phyloP scores from a whole-genome alignment of 1,140 invertebrate genomes.

The Trinorchestia longiramus region DNA sequence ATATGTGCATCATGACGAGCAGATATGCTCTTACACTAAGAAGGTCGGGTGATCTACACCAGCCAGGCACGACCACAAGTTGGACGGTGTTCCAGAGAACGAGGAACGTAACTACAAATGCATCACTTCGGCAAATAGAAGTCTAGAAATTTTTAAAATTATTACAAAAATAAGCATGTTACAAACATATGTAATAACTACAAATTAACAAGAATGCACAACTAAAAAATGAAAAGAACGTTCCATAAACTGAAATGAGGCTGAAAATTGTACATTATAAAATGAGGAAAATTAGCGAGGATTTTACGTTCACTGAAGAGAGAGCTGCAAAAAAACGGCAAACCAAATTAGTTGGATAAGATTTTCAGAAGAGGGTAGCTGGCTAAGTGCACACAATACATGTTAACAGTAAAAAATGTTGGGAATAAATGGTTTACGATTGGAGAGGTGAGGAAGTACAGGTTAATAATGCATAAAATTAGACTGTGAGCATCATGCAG shows the following conservation, averaged over 20 bases:
- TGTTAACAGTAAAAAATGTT: background rate
- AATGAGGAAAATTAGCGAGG: background rate
- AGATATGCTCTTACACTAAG: background rate
- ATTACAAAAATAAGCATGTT: background rate
- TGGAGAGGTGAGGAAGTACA: background rate
- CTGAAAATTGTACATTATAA: background rate
- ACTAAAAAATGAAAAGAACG: background rate
- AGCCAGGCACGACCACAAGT: background rate
- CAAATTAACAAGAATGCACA: background rate
- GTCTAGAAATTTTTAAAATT: background rate
- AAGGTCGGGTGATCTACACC: background rate
- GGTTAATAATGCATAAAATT: constrained; percentile 1
- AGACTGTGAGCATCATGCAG: background rate
- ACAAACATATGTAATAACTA: background rate
- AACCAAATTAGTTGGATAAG: background rate
- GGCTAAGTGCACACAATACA: background rate
- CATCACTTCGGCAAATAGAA: background rate
- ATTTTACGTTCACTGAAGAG: background rate
- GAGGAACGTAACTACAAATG: background rate
- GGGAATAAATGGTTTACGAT: background rate
- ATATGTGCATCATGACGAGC: background rate
- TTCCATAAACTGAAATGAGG: background rate
- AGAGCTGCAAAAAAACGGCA: background rate
- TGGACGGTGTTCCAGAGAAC: background rate
- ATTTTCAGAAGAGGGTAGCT: background rate